Percentiles rank a stretch among this genome's conserved stretches.
Conservation (phyloP, 2,797 vertebrate species). For the Enteromius paludinosus region DNA sequence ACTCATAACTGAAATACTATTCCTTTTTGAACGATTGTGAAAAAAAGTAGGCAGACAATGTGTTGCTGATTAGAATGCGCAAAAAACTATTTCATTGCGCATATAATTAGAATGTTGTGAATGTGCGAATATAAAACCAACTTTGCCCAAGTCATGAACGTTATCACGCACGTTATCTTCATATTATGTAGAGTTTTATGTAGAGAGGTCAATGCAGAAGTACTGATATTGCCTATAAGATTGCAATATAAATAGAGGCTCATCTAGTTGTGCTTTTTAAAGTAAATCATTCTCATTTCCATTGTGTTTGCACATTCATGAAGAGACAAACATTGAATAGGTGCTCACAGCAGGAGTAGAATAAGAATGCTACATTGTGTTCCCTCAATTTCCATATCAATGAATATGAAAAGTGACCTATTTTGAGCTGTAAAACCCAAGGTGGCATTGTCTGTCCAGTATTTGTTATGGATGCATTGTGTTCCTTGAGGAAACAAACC, state of each 20-base stretch:
- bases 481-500: slow-evolving; percentile 24
- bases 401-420: slow-evolving; percentile 50
- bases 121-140: too few relatives aligned
- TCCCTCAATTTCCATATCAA: slow-evolving; percentile 50
- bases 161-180: not conserved
- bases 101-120: too few relatives aligned
- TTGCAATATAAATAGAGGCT: not conserved
- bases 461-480: slow-evolving; percentile 33
- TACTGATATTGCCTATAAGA: not conserved
- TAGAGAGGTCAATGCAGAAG: not conserved
- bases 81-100: too few relatives aligned
- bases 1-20: not conserved
- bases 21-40: too few relatives aligned
- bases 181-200: not conserved
- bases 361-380: slow-evolving; percentile 53
- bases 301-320: slow-evolving; percentile 50
- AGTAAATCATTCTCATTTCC: slow-evolving; percentile 29
- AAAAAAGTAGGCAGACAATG: too few relatives aligned
- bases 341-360: slow-evolving; percentile 43
- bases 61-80: too few relatives aligned
- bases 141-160: too few relatives aligned
- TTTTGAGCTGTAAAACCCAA: slow-evolving; percentile 41
- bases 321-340: slow-evolving; percentile 24
- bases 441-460: slow-evolving; percentile 33
- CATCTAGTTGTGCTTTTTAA: not conserved